Percentiles rank a stretch among this genome's conserved stretches.
Conservation (phyloP, 2,113 vertebrate genomes). For the Daubentonia madagascariensis region DNA sequence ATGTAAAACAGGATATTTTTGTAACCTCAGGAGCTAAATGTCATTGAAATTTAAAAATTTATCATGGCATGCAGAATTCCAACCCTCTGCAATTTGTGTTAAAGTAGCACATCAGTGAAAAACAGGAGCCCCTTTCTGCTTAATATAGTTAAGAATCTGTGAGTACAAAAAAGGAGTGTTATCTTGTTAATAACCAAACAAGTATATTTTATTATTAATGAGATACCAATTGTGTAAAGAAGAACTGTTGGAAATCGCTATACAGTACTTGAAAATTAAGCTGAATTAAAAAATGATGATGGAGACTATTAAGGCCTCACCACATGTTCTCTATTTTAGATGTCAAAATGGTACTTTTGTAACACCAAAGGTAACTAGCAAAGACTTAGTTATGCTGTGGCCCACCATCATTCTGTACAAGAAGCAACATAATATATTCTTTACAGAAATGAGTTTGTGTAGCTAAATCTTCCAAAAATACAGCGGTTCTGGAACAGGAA, state of each 20-base stretch:
- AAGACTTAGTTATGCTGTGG: background rate
- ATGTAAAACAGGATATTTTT: background rate
- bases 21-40: background rate
- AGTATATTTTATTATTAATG: slow-evolving; percentile 23
- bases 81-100: background rate
- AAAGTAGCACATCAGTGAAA: background rate
- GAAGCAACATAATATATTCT: background rate
- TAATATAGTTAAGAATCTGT: background rate
- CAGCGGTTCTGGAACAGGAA: slow-evolving; percentile 7
- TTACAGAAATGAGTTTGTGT: slow-evolving; percentile 55
- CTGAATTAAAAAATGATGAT: background rate
- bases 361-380: background rate
- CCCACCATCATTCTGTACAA: background rate
- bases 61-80: background rate
- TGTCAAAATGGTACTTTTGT: background rate
- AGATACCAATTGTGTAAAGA: background rate
- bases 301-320: background rate
- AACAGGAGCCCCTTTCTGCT: background rate
- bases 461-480: slow-evolving; percentile 35
- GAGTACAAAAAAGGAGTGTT: background rate
- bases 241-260: background rate
- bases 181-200: slow-evolving; percentile 30
- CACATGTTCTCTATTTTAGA: background rate
- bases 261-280: background rate
- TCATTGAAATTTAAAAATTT: slow-evolving; percentile 15